These are phyloP conservation scores for Bergia puertoricense DNA, from an alignment of 92 coral and sea anemone species.

Conservation along the genomic window DNA sequence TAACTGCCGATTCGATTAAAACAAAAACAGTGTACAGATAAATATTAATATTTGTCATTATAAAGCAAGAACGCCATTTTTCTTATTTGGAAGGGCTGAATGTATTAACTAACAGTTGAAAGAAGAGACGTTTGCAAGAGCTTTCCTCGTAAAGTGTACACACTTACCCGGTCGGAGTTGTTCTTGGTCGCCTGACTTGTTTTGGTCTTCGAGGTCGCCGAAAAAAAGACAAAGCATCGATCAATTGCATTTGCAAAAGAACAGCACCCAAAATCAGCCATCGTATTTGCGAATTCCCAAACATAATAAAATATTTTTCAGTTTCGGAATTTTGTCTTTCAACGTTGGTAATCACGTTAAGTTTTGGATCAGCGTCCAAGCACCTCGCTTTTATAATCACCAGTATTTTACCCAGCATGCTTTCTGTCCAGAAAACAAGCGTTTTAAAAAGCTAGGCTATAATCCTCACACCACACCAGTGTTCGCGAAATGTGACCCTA, in stretches of 20 bases:
- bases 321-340: neutral
- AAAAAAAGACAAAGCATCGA: constrained; percentile 15
- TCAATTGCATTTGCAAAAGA: neutral
- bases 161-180: neutral
- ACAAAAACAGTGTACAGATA: neutral
- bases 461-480: neutral
- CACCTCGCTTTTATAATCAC: neutral
- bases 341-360: neutral
- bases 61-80: neutral
- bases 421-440: neutral
- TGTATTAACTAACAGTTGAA: neutral
- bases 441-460: neutral
- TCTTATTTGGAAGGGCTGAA: neutral
- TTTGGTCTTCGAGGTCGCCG: constrained; percentile 18
- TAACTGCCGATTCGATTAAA: neutral
- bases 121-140: neutral
- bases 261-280: neutral
- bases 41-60: neutral
- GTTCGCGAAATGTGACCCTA: neutral
- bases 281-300: neutral
- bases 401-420: neutral
- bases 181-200: neutral
- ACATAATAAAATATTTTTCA: neutral
- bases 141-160: neutral
- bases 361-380: neutral